Evolutionary conservation across 37 sponge, comb jelly and placozoan species (phyloP), one percentile per base, ranked within the genome.

Genomic region (Aplysina aerophoba): DNA sequence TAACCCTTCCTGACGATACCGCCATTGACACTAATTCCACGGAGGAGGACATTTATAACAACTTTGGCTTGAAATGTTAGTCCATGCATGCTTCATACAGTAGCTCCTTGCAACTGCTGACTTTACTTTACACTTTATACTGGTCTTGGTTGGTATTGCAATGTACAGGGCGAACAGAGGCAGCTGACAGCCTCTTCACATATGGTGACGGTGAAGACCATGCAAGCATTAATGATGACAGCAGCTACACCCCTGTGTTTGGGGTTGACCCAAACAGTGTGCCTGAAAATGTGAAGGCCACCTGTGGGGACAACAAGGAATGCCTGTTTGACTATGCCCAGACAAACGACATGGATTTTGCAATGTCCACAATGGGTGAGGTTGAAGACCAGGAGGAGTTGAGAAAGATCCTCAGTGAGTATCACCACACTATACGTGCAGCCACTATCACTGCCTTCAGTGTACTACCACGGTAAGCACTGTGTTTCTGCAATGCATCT

Each of bases 61-160:
- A 84, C 27, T 91, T 86, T 91, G 91, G 91, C 31, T n/a, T 84
- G 38, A 13, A 40, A 0, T 91, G 91, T 91, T 60, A 91, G 91
- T 82, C 41, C 12, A 39, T 25, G 28, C 66, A 72, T 12, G 8
- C 28, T 72, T 72, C 36, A 72, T 21, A 14, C 15, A 37, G 8
- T 4, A 8, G 15, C 15, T 11, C 6, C 5, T 30, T 37, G 6
- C 6, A 8, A 21, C 37, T 72, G 36, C 15, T 14, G 5, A 37
- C 6, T 3, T 12, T 72, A 36, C 37, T 44, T 44, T 3, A 44
- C 50, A n/a, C n/a, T n/a, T n/a, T n/a, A n/a, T 44, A 44, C 8
- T 44, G 50, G 3, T 8, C 50, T 44, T 44, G 50, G n/a, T n/a
- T n/a, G n/a, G n/a, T 44, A 3, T 44, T 44, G 3, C 50, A 8